Percentiles rank a stretch among this genome's conserved stretches.
phyloP scores from a whole-genome alignment of 2,888 invertebrate species.

The Epinotia brunnichana region DNA sequence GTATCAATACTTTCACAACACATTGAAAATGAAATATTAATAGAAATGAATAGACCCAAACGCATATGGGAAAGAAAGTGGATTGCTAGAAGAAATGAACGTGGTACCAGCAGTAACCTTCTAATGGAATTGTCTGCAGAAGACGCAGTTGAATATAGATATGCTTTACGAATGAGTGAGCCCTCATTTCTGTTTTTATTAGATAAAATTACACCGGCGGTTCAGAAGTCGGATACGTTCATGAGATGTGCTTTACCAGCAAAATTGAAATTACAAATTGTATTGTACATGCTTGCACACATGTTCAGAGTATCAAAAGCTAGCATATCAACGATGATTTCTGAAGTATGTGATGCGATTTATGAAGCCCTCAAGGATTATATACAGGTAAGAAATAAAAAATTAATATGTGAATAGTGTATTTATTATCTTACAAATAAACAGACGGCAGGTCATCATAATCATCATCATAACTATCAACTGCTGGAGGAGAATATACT shows the following conservation, averaged over 20 bases:
- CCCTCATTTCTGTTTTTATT: constrained; percentile 43
- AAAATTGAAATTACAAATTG: constrained; percentile 41
- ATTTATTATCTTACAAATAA: too few relatives aligned
- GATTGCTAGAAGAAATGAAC: constrained; percentile 25
- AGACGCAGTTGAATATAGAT: too few relatives aligned
- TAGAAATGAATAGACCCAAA: constrained; percentile 27
- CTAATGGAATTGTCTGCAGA: too few relatives aligned
- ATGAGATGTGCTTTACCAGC: constrained; percentile 44
- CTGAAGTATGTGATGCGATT: constrained; percentile 42
- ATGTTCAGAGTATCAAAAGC: constrained; percentile 38
- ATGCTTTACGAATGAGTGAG: constrained; percentile 34
- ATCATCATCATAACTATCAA: too few relatives aligned
- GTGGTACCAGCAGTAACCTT: too few relatives aligned
- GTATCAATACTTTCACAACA: neutral
- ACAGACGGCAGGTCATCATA: too few relatives aligned
- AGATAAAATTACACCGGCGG: constrained; percentile 39
- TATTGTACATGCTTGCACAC: constrained; percentile 42
- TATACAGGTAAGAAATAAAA: too few relatives aligned
- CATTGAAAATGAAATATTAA: constrained; percentile 11
- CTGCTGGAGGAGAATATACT: too few relatives aligned
- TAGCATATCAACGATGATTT: constrained; percentile 44
- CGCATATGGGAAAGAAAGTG: constrained; percentile 27
- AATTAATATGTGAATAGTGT: too few relatives aligned
- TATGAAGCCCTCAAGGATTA: constrained; percentile 25
- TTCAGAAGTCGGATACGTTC: constrained; percentile 45